Percentiles rank a stretch among this genome's conserved stretches.
phyloP scores from a whole-genome alignment of 2,888 invertebrate genomes.

The Himalopsyche tibetana region DNA sequence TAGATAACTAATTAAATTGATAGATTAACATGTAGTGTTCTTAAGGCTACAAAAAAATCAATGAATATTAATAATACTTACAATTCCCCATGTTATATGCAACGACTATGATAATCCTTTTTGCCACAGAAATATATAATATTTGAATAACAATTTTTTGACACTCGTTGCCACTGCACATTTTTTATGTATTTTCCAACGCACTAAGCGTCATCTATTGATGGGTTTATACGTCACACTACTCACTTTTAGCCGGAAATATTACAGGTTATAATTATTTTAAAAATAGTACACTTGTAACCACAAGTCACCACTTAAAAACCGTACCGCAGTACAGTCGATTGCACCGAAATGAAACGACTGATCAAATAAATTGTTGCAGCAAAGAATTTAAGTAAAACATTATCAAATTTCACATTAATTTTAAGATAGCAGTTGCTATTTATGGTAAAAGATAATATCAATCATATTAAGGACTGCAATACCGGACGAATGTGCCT shows the following conservation, averaged over 20 bases:
- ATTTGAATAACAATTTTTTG: not conserved
- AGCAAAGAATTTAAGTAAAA: too few species aligned
- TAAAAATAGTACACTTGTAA: not conserved
- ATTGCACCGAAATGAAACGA: too few species aligned
- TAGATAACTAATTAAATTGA: too few species aligned
- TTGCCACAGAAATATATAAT: not conserved
- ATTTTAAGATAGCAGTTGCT: too few species aligned
- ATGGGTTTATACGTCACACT: not conserved
- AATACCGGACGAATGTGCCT: too few species aligned
- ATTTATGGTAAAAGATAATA: too few species aligned
- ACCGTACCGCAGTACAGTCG: not conserved
- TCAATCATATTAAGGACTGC: too few species aligned
- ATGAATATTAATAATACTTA: not conserved
- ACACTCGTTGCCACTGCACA: not conserved
- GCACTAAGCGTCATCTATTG: not conserved
- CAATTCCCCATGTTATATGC: not conserved
- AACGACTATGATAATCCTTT: not conserved
- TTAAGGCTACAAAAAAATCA: too few species aligned
- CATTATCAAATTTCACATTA: too few species aligned
- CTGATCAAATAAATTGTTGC: too few species aligned
- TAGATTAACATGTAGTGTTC: too few species aligned
- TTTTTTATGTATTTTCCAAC: not conserved
- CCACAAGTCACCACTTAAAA: not conserved
- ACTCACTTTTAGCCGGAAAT: not conserved
- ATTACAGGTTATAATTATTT: slow-evolving; percentile 8